Evolutionary conservation across 2,113 vertebrate genomes (phyloP).

Genomic region (Varanus komodoensis): DNA sequence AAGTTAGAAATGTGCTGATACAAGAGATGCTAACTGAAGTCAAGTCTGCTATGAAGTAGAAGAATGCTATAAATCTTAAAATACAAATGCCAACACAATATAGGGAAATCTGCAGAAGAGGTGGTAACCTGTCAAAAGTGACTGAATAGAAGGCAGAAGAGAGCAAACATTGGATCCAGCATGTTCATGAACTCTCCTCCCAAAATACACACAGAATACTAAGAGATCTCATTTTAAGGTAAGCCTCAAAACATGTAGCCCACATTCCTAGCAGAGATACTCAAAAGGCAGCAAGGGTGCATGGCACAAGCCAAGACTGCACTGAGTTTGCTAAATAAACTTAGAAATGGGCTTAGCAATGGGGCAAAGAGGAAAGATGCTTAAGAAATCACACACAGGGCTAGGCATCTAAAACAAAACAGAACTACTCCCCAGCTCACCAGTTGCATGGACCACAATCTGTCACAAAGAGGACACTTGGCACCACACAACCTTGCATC

Average conservation of each 20-base stretch:
- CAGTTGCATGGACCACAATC: too few relatives aligned
- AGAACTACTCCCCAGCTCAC: background rate
- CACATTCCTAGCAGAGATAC: accelerated
- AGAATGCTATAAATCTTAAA: constrained; percentile 33
- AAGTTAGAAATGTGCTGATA: background rate
- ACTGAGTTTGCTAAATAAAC: background rate
- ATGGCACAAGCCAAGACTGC: background rate
- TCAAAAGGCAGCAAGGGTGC: background rate
- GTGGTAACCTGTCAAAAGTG: constrained; percentile 23
- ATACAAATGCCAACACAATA: background rate
- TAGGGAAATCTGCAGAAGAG: constrained; percentile 30
- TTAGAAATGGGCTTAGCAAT: background rate
- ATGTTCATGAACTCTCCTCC: background rate
- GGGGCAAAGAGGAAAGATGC: background rate
- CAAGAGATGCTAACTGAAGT: constrained; percentile 24
- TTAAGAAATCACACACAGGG: background rate
- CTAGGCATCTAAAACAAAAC: background rate
- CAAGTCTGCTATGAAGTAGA: background rate
- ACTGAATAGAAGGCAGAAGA: constrained; percentile 32
- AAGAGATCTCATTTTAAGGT: background rate
- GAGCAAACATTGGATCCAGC: constrained; percentile 25
- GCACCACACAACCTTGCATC: background rate
- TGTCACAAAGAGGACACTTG: background rate
- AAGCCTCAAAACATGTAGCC: constrained; percentile 25
- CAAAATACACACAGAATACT: constrained; percentile 30